Percentiles rank a stretch among this genome's conserved stretches.
Conservation (phyloP, 2,797 vertebrate genomes). For the Enteromius paludinosus region DNA sequence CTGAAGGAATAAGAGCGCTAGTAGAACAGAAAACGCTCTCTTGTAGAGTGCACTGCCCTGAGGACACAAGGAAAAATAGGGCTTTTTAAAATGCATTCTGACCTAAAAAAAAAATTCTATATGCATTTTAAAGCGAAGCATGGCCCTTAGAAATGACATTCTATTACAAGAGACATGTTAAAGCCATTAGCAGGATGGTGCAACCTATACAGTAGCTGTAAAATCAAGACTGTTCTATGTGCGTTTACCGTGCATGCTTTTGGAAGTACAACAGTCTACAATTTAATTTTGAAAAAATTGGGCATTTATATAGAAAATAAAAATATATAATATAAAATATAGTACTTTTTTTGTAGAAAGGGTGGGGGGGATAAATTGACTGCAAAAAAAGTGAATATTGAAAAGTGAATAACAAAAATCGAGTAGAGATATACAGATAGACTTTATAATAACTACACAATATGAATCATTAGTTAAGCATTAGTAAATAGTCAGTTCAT, state of each 20-base stretch:
- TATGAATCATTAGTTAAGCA: no score
- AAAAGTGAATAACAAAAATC: not conserved
- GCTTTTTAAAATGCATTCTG: conserved; percentile 23
- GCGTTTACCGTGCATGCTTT: not conserved
- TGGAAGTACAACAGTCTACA: not conserved
- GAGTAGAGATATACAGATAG: not conserved
- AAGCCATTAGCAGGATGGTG: not conserved
- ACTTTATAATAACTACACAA: no score
- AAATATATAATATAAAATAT: no score
- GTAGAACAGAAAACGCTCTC: not conserved
- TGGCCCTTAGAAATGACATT: not conserved
- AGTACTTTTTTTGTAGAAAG: not conserved
- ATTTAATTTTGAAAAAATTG: no score
- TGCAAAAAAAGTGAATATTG: not conserved
- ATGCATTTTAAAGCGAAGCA: not conserved
- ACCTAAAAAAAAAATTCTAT: conserved; percentile 12
- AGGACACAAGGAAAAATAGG: conserved; percentile 9
- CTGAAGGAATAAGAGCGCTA: conserved; percentile 25
- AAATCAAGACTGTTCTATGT: not conserved
- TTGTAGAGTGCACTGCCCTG: conserved; percentile 13
- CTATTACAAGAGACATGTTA: not conserved
- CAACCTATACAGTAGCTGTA: not conserved
- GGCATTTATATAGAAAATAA: no score
- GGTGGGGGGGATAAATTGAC: not conserved
- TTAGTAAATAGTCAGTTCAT: no score